Evolutionary conservation across 1,140 invertebrate species (phyloP).

Genomic region (Drosophila quadrilineata): DNA sequence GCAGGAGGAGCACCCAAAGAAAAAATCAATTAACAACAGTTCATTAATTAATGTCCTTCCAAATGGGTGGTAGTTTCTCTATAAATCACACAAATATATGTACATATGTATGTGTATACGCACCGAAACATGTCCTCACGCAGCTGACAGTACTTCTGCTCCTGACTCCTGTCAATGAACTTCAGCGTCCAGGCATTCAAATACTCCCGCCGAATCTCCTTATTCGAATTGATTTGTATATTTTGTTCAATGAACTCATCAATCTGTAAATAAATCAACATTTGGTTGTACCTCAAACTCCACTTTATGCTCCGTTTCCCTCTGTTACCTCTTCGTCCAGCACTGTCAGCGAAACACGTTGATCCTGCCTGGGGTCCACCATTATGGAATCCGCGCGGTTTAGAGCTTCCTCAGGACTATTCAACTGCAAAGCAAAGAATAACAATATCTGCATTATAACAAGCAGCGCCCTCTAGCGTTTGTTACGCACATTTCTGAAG

Average conservation of each 20-base stretch:
- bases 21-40: constrained; percentile 70
- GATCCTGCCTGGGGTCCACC: constrained; percentile 64
- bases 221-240: constrained; percentile 96
- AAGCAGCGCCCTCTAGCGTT: too few relatives aligned
- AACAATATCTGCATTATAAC: neutral
- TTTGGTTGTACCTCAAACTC: neutral
- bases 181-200: constrained; percentile 92
- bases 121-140: constrained; percentile 94
- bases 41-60: constrained; percentile 55
- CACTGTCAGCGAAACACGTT: constrained; percentile 67
- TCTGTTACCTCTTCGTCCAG: constrained; percentile 71
- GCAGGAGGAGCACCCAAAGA: neutral
- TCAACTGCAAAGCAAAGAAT: constrained; percentile 40
- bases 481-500: constrained; percentile 90
- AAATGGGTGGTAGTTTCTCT: constrained; percentile 4
- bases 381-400: constrained; percentile 72
- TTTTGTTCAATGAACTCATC: constrained; percentile 93
- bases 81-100: constrained; percentile 20
- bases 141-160: constrained; percentile 88
- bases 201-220: constrained; percentile 93
- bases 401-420: constrained; percentile 66
- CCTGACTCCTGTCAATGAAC: constrained; percentile 87
- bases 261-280: constrained; percentile 84
- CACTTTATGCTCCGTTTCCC: too few relatives aligned
- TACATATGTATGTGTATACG: too few relatives aligned